Evolutionary conservation across 2,113 vertebrate genomes (phyloP), one percentile per base, ranked within the genome.

Genomic region (Hucho hucho): DNA sequence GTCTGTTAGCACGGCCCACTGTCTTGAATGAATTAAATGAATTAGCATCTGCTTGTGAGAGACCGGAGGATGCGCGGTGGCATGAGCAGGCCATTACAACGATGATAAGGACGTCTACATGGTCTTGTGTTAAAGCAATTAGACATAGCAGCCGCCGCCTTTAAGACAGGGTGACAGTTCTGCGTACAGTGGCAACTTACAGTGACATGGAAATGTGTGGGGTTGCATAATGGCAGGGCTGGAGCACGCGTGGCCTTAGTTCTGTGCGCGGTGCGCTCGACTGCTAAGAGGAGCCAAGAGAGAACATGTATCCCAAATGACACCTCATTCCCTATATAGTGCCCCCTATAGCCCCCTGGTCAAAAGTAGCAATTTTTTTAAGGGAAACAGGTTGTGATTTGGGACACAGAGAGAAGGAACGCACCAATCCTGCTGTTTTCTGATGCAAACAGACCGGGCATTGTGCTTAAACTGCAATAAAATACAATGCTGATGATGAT

Each of bases 111-210:
- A 89, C 79, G 87, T 89, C 83, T 83, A 84, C 81, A 56, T 69
- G 81, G 86, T 84, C 86, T 86, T 70, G 81, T 81, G 89, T 92
- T 93, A 91, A 91, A 91, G 91, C 87, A 93, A 93, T 93, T 92
- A 89, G 86, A 75, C 88, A 89, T 90, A 82, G 80, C 87, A 89
- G 78, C 78, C 49, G 16, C 0, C 16, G 16, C 4, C 3, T 53
- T 65, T 65, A 47, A 47, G 67, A 47, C 79, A 68, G 37, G 7
- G 11, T 69, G 67, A 69, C 67, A 69, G 37, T 69, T 69, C n/a
- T 69, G 67, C 37, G 67, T 47, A 69, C 67, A 46, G 67, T 47
- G 67, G 67, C 67, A 47, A 69, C 32, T 47, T 24, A 24, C 22
- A 24, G 43, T 24, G 43, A 22, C 66, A 46, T 22, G 18, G 11